Conservation (phyloP, 2,888 invertebrate genomes). For the Cosmia pyralina region DNA sequence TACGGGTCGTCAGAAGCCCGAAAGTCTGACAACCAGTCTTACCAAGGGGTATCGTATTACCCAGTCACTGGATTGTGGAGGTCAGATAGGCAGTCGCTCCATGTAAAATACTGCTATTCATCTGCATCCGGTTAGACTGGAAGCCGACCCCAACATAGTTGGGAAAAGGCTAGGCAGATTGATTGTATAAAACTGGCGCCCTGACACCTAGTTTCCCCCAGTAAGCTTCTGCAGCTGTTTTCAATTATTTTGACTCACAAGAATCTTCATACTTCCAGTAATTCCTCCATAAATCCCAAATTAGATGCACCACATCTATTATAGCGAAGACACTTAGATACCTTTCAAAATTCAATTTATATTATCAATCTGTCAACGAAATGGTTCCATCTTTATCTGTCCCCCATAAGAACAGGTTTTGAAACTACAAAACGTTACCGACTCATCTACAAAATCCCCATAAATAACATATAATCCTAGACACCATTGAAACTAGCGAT, state of each 20-base stretch:
- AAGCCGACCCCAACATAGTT: too few relatives aligned
- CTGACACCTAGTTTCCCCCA: not conserved
- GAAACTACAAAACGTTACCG: conserved; percentile 73
- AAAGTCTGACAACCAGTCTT: too few relatives aligned
- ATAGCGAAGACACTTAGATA: conserved; percentile 27
- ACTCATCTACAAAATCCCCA: conserved; percentile 77
- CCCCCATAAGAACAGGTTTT: conserved; percentile 65
- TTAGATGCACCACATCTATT: conserved; percentile 39
- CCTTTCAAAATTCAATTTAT: conserved; percentile 65
- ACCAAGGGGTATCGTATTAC: too few relatives aligned
- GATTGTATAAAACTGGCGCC: not conserved
- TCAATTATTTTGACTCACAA: conserved; percentile 33
- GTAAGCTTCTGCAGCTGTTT: conserved; percentile 24
- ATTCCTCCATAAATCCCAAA: conserved; percentile 42
- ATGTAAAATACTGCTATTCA: too few relatives aligned
- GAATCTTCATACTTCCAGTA: conserved; percentile 20
- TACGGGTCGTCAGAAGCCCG: too few relatives aligned
- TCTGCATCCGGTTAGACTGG: too few relatives aligned
- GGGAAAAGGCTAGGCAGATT: too few relatives aligned
- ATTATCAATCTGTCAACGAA: conserved; percentile 71
- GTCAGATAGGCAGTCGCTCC: too few relatives aligned
- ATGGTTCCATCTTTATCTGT: conserved; percentile 65
- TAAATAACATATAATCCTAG: conserved; percentile 85
- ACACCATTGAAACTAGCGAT: conserved; percentile 77
- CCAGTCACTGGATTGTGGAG: too few relatives aligned